These are phyloP conservation scores for Margarornis squamiger DNA, from an alignment of 2,797 vertebrate species.

Conservation along the genomic window DNA sequence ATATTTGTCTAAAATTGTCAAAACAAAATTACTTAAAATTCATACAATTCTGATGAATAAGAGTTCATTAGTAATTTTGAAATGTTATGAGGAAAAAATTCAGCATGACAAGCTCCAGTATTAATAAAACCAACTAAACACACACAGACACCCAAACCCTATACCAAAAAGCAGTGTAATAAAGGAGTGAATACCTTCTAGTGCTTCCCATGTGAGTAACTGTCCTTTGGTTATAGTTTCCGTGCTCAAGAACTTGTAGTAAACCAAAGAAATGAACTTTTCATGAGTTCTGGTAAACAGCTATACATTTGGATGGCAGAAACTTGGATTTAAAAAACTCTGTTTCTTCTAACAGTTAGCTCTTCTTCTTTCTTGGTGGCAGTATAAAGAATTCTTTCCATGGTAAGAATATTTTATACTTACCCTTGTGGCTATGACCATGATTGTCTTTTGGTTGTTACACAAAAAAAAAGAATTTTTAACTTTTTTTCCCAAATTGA, in stretches of 20 bases:
- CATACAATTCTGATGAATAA: not conserved
- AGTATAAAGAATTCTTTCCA: not conserved
- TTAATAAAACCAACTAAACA: not conserved
- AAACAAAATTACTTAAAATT: not conserved
- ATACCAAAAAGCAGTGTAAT: not conserved
- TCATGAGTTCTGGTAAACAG: not conserved
- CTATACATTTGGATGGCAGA: not conserved
- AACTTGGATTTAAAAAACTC: not conserved
- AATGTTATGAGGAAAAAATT: not conserved
- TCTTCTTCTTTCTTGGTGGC: not conserved
- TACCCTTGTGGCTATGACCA: not conserved
- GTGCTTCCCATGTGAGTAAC: not conserved
- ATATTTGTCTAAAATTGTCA: not conserved
- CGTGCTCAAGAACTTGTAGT: not conserved
- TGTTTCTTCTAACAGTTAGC: not conserved
- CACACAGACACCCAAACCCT: rapidly evolving
- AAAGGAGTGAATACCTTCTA: not conserved
- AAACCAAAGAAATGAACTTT: not conserved
- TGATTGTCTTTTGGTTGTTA: not conserved
- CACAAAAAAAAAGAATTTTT: not conserved
- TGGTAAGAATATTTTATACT: not conserved
- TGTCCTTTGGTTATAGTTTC: not conserved
- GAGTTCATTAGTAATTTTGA: not conserved
- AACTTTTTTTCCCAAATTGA: not conserved
- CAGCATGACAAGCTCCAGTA: not conserved